Evolutionary conservation across 2,113 vertebrate species (phyloP).

Genomic region (Pelmatolapia mariae): DNA sequence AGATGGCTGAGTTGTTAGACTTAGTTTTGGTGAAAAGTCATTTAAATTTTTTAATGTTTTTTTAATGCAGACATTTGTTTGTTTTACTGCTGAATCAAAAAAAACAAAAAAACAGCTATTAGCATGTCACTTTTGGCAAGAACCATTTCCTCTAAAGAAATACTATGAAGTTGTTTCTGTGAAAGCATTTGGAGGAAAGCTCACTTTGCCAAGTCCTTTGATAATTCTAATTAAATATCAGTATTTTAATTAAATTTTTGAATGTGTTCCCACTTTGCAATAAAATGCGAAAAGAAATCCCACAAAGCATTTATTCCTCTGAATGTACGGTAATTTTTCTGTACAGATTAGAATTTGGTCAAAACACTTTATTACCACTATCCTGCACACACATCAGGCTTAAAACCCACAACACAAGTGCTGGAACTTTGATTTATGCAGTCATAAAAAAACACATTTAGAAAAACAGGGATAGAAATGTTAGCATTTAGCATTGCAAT

Average conservation of each 20-base stretch:
- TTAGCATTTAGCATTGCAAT: background rate
- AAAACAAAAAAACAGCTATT: background rate
- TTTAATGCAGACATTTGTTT: background rate
- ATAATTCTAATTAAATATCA: conserved; percentile 27
- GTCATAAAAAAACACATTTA: background rate
- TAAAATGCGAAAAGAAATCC: background rate
- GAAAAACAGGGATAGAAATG: background rate
- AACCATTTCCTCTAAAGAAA: background rate
- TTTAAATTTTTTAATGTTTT: background rate
- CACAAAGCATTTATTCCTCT: background rate
- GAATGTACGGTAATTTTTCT: background rate
- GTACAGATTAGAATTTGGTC: background rate
- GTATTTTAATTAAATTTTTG: conserved; percentile 21
- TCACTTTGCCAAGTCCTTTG: background rate
- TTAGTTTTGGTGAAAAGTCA: background rate
- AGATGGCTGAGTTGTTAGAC: background rate
- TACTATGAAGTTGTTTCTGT: background rate
- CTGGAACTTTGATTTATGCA: background rate
- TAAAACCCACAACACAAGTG: background rate
- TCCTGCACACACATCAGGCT: background rate
- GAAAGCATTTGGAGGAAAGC: background rate
- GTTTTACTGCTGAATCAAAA: background rate
- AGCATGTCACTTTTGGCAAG: background rate
- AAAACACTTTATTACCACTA: background rate
- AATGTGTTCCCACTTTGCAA: background rate